A percentile compares a stretch with the other conserved stretches of the same genome.
These are phyloP conservation scores for Myxocyprinus asiaticus DNA, from an alignment of 2,113 vertebrate genomes.

Conservation along the genomic window DNA sequence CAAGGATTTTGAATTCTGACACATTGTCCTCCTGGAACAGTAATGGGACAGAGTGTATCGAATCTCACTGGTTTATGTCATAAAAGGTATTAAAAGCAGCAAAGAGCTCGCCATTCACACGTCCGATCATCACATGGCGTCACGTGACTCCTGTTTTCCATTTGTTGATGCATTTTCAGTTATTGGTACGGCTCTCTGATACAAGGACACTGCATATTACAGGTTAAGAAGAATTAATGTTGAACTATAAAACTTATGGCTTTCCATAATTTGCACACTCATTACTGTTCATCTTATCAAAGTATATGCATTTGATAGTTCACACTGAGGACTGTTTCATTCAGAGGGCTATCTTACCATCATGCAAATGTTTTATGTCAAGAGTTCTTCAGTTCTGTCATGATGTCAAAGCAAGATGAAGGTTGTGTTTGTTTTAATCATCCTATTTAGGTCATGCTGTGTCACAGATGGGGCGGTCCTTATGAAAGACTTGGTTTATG, in stretches of 20 bases:
- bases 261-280: not conserved
- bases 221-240: not conserved
- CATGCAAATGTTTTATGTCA: constrained; percentile 24
- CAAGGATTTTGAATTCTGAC: no score
- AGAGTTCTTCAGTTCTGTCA: not conserved
- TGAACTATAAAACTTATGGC: not conserved
- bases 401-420: not conserved
- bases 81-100: no score
- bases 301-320: not conserved
- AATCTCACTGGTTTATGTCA: no score
- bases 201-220: not conserved
- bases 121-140: no score
- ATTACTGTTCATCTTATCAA: constrained; percentile 9
- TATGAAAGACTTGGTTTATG: constrained; percentile 14
- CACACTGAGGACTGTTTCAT: not conserved
- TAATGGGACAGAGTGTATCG: no score
- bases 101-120: no score
- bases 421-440: constrained; percentile 3
- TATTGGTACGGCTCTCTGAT: no score
- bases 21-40: no score
- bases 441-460: constrained; percentile 2
- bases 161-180: no score
- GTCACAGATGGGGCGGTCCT: not conserved
- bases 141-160: no score
- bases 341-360: not conserved